Evolutionary conservation across 2,113 vertebrate species (phyloP).

Genomic region (Carettochelys insculpta): DNA sequence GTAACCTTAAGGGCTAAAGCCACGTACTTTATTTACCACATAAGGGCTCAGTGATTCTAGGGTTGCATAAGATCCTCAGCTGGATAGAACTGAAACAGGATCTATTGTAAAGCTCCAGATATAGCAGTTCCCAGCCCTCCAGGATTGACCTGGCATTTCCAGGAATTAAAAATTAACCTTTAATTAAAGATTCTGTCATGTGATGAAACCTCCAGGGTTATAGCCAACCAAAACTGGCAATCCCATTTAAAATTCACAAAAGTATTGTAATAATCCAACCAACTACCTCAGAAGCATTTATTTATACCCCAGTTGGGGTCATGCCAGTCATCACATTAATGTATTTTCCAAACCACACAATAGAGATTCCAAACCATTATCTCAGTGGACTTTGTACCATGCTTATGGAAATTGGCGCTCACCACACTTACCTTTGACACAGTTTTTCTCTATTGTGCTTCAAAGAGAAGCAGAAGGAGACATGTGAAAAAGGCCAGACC

Average conservation of each 20-base stretch:
- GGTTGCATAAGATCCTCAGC: background rate
- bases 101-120: background rate
- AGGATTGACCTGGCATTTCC: too few species aligned
- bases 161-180: too few species aligned
- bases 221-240: too few species aligned
- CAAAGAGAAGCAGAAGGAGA: background rate
- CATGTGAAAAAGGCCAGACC: background rate
- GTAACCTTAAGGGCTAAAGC: too few species aligned
- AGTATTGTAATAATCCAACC: background rate
- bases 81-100: background rate
- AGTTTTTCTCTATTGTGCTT: background rate
- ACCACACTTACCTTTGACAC: background rate
- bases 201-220: too few species aligned
- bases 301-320: background rate
- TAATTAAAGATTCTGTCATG: too few species aligned
- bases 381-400: background rate
- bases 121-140: too few species aligned
- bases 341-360: rapidly evolving
- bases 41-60: too few species aligned
- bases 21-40: too few species aligned
- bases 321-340: rapidly evolving
- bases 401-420: background rate
- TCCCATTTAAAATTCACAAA: background rate
- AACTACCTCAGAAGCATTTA: background rate
- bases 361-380: background rate